Evolutionary conservation across 2,888 invertebrate species (phyloP).

Genomic region (Ormyrus rosae): DNA sequence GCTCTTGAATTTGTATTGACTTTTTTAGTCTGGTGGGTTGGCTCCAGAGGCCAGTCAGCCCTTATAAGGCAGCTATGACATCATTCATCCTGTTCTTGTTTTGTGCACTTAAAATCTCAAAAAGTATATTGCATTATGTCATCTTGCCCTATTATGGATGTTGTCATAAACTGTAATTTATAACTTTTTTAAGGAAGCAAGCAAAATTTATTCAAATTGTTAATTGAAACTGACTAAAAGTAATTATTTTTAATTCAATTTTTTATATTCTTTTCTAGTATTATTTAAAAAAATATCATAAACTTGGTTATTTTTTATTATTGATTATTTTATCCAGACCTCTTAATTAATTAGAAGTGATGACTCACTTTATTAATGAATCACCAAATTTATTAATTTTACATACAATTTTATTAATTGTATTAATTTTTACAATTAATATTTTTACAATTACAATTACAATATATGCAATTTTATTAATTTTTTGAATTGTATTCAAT

Average conservation of each 20-base stretch:
- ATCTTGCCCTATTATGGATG: constrained; percentile 32
- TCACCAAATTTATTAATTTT: too few relatives aligned
- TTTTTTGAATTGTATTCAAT: neutral
- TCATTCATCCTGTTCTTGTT: constrained; percentile 54
- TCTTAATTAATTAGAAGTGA: too few relatives aligned
- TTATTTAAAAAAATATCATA: neutral
- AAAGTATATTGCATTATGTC: constrained; percentile 38
- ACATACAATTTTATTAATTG: too few relatives aligned
- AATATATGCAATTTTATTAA: too few relatives aligned
- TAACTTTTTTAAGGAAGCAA: neutral
- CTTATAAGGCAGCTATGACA: constrained; percentile 54
- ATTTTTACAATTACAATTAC: too few relatives aligned
- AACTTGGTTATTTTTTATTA: neutral
- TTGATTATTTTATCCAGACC: too few relatives aligned
- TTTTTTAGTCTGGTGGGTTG: constrained; percentile 49
- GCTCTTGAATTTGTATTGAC: constrained; percentile 46
- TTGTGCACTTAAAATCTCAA: constrained; percentile 26
- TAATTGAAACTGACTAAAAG: too few relatives aligned
- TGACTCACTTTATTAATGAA: too few relatives aligned
- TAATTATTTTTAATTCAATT: constrained; percentile 11
- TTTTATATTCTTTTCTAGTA: neutral
- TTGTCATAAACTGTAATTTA: constrained; percentile 8
- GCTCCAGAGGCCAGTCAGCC: constrained; percentile 25
- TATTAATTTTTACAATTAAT: too few relatives aligned
- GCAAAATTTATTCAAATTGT: too few relatives aligned